Conservation (phyloP, 2,113 vertebrate species). For the Corythaixoides concolor region DNA sequence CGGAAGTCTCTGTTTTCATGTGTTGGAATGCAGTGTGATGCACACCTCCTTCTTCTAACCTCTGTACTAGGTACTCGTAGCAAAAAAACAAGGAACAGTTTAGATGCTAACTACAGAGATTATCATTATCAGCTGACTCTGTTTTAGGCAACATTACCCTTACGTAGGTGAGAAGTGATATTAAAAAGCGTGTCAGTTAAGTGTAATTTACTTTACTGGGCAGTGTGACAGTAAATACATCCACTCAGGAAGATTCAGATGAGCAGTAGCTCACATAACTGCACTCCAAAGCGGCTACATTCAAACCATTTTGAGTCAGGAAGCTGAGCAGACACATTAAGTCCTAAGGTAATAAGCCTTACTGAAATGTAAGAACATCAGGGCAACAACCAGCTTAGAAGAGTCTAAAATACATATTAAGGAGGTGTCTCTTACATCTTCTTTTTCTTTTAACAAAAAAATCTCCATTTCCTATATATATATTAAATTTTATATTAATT, state of each 20-base stretch:
- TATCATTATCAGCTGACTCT: background rate
- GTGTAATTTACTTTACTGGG: background rate
- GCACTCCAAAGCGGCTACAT: background rate
- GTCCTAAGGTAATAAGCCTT: background rate
- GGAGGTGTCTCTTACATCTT: background rate
- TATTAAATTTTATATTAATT: background rate
- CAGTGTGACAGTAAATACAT: background rate
- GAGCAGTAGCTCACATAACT: background rate
- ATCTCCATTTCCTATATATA: background rate
- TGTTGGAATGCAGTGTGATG: background rate
- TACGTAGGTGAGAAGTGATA: background rate
- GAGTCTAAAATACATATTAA: background rate
- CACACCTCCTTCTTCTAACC: background rate
- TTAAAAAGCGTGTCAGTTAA: background rate
- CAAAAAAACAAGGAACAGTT: background rate
- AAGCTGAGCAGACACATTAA: background rate
- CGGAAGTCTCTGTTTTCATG: background rate
- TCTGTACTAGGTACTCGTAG: background rate
- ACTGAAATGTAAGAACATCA: background rate
- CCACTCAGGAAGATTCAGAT: background rate
- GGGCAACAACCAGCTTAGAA: background rate
- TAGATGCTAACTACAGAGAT: background rate
- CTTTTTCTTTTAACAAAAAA: background rate
- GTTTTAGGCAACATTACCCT: background rate
- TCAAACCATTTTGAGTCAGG: background rate